phyloP scores from a whole-genome alignment of 2,888 invertebrate species.

The Luffia ferchaultella region DNA sequence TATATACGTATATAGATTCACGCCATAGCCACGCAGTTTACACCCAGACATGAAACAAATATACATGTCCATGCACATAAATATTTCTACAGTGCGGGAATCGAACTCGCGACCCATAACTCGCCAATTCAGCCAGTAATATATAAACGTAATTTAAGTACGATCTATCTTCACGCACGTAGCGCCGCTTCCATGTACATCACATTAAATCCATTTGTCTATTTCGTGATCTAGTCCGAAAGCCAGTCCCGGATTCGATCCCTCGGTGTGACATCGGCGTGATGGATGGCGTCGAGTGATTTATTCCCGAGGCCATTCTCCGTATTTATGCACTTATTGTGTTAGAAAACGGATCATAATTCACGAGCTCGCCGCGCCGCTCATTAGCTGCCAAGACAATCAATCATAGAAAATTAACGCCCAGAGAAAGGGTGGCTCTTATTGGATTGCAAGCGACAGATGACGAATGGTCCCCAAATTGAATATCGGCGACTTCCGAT shows the following conservation, averaged over 20 bases:
- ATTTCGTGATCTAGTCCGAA: neutral
- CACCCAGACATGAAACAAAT: too few relatives aligned
- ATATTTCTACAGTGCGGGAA: too few relatives aligned
- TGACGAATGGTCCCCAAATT: slow-evolving; percentile 34
- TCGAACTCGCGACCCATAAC: too few relatives aligned
- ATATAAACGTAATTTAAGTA: too few relatives aligned
- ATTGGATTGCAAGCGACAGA: slow-evolving; percentile 4
- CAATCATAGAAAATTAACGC: slow-evolving; percentile 27
- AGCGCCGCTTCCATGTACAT: neutral
- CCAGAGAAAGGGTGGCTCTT: neutral
- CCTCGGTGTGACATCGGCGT: slow-evolving; percentile 19
- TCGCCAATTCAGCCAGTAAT: too few relatives aligned
- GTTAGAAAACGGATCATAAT: slow-evolving; percentile 56
- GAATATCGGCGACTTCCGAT: slow-evolving; percentile 32
- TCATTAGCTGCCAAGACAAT: slow-evolving; percentile 56
- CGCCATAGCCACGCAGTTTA: too few relatives aligned
- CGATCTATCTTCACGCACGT: too few relatives aligned
- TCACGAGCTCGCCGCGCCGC: slow-evolving; percentile 39
- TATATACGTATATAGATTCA: too few relatives aligned
- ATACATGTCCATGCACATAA: too few relatives aligned
- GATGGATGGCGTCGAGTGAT: slow-evolving; percentile 39
- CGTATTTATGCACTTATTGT: slow-evolving; percentile 62
- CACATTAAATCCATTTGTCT: neutral
- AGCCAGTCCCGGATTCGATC: slow-evolving; percentile 17
- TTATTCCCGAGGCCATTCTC: slow-evolving; percentile 24